phyloP scores from a whole-genome alignment of 2,113 vertebrate genomes.

The Cathartes aura region DNA sequence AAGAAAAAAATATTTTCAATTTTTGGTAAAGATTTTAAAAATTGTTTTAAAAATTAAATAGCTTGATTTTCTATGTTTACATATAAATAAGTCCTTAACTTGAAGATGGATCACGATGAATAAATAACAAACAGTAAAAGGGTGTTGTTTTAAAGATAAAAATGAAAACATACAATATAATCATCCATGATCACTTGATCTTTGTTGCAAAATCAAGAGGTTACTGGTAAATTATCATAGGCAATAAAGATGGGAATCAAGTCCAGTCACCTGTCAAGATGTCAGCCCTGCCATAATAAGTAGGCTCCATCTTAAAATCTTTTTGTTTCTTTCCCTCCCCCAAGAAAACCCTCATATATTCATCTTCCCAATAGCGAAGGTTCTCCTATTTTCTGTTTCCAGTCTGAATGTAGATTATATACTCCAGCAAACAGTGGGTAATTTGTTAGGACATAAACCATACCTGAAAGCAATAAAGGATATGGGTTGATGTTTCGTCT shows the following conservation, averaged over 20 bases:
- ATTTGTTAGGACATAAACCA: background rate
- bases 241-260: background rate
- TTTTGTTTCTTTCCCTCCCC: background rate
- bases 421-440: background rate
- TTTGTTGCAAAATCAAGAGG: background rate
- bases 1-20: background rate
- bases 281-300: background rate
- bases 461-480: background rate
- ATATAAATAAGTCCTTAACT: background rate
- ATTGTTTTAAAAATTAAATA: background rate
- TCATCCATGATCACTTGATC: background rate
- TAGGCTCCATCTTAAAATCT: background rate
- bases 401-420: background rate
- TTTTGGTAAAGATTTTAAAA: background rate
- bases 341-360: background rate
- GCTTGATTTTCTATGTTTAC: background rate
- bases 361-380: background rate
- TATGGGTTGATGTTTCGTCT: fast-evolving
- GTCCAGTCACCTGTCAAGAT: background rate
- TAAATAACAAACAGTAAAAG: background rate
- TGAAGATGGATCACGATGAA: background rate
- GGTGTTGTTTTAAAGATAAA: background rate
- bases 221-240: background rate
- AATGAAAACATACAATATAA: background rate
- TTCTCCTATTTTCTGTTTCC: background rate